Base-by-base conservation (phyloP, 1,140 invertebrate genomes). In the Brachionus rotundiformis region DNA sequence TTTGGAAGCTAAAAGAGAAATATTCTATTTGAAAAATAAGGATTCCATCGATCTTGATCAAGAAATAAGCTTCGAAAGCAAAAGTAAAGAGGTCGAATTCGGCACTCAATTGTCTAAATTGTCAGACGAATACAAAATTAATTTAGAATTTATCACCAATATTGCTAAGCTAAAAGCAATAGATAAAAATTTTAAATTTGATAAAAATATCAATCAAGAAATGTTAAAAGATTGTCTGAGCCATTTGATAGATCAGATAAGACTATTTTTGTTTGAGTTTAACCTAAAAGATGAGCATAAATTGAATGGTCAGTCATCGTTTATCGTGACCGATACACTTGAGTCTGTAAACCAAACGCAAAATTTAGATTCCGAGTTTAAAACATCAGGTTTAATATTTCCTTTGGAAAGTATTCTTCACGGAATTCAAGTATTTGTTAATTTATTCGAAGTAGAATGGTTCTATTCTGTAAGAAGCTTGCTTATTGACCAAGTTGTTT, bases 131-230 rank as follows among this genome's bases (percentile, higher is more conserved):
- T 73, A 31, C 25, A 73, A 79, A 59, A 27, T 49, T 13, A 79
- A 79, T 63, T 54, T 63, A 31, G 76, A 79, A 59, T 79, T 79
- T 41, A 59, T 79, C 11, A 39, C 76, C 0, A 79, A 79, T 41
- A n/a, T 79, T 16, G 47, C 19, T 11, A 79, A 79, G 29, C 47
- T 79, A 8, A 79, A 79, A 73, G 13, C 36, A 44, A 47, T 73
- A 7, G 25, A 73, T 44, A 73, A 73, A 44, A 44, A 73, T 73
- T 73, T 73, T 41, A 73, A 44, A 44, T 23, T 25, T 11, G 41
- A 73, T 73, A 5, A 73, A 29, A 44, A 13, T 19, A 31, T 73
- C 11, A 27, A 73, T 73, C 68, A 73, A 19, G 16, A 73, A 25
- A 73, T 25, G 19, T 11, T 73, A 25, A 23, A 44, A 16, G 68